A percentile compares a stretch with the other conserved stretches of the same genome.
These are phyloP conservation scores for Drosophila tani DNA, from an alignment of 1,140 invertebrate genomes.

Conservation along the genomic window DNA sequence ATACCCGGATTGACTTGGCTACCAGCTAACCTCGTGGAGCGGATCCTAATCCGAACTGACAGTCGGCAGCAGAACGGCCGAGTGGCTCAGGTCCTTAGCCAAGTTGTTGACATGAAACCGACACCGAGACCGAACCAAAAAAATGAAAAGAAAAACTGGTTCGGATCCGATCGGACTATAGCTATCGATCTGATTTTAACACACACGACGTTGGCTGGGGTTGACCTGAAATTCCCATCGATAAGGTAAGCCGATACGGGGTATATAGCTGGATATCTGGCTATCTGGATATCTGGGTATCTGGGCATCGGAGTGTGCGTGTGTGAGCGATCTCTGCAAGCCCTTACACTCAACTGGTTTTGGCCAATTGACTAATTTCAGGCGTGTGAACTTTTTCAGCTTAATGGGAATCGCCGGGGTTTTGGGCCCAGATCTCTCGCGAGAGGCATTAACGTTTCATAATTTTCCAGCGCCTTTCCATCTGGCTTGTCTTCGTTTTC, in stretches of 20 bases:
- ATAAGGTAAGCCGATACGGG: constrained; percentile 67
- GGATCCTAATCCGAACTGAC: constrained; percentile 70
- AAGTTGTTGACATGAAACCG: constrained; percentile 71
- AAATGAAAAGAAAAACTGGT: constrained; percentile 45
- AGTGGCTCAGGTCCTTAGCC: constrained; percentile 64
- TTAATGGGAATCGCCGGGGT: constrained; percentile 10
- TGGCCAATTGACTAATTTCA: constrained; percentile 39
- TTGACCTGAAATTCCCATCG: constrained; percentile 70
- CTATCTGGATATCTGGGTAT: constrained; percentile 8
- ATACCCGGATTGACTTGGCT: constrained; percentile 33
- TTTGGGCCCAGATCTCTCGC: neutral
- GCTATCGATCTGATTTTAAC: constrained; percentile 77
- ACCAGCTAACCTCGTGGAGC: constrained; percentile 30
- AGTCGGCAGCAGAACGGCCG: constrained; percentile 64
- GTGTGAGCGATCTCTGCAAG: constrained; percentile 66
- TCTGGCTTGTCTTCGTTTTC: constrained; percentile 28
- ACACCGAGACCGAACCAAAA: constrained; percentile 34
- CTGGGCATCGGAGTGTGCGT: constrained; percentile 5
- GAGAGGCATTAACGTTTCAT: constrained; percentile 47
- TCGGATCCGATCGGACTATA: constrained; percentile 51
- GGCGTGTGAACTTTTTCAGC: constrained; percentile 54
- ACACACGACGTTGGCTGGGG: constrained; percentile 66
- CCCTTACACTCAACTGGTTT: constrained; percentile 77
- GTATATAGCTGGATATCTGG: constrained; percentile 25
- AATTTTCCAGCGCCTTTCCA: constrained; percentile 35